Evolutionary conservation across 2,888 invertebrate species (phyloP), one percentile per base, ranked within the genome.

Genomic region (Corbicula japonica): DNA sequence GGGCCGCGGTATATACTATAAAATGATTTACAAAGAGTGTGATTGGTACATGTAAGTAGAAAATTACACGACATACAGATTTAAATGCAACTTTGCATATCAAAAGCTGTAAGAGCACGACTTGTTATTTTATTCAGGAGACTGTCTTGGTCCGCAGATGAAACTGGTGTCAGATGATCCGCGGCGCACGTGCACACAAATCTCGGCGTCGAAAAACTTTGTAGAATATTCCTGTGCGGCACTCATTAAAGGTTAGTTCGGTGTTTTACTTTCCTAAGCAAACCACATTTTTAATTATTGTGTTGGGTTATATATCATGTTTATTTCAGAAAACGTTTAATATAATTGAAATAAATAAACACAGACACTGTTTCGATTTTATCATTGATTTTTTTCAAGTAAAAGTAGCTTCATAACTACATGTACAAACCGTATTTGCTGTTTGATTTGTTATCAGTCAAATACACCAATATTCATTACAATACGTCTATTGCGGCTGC

Each of bases 141-240:
- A 74, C 18, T 79, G 78, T 34, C 46, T 56, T 12, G 78, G 78
- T 21, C 74, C 78, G 12, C 35, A 65, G 32, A 70, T 79, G 78
- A 60, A 65, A 35, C 52, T 79, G 21, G 23, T 69, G 4, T 74
- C 78, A 15, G 73, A 79, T 35, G 52, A 79, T 60, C 63, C 69
- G 18, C 30, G 74, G n/a, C 70, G 52, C 26, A 70, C 78, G 23
- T 79, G 78, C 41, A 74, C 70, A 21, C 65, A 70, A 15, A 65
- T 74, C 32, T 28, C 38, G 26, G 78, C 74, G 5, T 63, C 73
- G 3, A 63, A 48, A 32, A 56, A 65, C 32, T 60, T 18, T 8
- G 65, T 74, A 32, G 63, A 56, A 28, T 74, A 79, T 46, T 38
- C 52, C 26, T 79, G 74, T 56, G 18, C 56, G n/a, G 70, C 78